A percentile compares a stretch with the other conserved stretches of the same genome.
These are phyloP conservation scores for Cryptotis parvus DNA, from an alignment of 2,113 vertebrate species.

Conservation along the genomic window DNA sequence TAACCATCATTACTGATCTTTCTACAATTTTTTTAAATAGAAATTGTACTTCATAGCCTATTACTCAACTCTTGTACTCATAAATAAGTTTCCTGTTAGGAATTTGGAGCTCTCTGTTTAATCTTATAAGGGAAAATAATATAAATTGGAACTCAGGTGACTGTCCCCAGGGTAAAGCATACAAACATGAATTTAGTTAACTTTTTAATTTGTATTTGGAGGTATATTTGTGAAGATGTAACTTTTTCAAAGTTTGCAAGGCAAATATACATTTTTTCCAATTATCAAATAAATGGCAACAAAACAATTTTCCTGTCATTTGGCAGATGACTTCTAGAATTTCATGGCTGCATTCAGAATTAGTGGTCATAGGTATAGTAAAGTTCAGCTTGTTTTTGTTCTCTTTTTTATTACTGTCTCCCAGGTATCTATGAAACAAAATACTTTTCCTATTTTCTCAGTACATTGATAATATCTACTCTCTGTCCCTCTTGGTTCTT, in stretches of 20 bases:
- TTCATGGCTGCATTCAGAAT: constrained; percentile 31
- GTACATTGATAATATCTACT: constrained; percentile 38
- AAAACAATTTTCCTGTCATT: constrained; percentile 27
- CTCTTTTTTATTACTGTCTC: constrained; percentile 1
- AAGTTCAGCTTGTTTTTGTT: constrained; percentile 43
- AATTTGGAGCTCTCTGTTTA: not conserved
- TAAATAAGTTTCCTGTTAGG: constrained; percentile 23
- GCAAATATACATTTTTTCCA: not conserved
- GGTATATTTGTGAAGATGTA: not conserved
- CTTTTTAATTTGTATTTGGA: constrained; percentile 15
- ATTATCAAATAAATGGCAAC: not conserved
- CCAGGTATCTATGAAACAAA: constrained; percentile 1
- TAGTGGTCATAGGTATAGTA: not conserved
- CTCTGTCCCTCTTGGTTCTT: constrained; percentile 57
- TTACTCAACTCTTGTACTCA: not conserved
- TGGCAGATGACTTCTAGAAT: not conserved
- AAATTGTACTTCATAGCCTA: constrained; percentile 37
- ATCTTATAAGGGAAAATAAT: not conserved
- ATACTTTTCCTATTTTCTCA: constrained; percentile 49
- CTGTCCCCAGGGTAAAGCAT: not conserved
- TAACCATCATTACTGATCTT: constrained; percentile 47
- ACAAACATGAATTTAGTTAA: constrained; percentile 11
- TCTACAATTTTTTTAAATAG: constrained; percentile 53
- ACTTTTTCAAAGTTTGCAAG: not conserved
- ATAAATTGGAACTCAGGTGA: constrained; percentile 8